A percentile compares a stretch with the other conserved stretches of the same genome.
Conservation (phyloP, 2,113 vertebrate species). For the Pyrgilauda ruficollis region DNA sequence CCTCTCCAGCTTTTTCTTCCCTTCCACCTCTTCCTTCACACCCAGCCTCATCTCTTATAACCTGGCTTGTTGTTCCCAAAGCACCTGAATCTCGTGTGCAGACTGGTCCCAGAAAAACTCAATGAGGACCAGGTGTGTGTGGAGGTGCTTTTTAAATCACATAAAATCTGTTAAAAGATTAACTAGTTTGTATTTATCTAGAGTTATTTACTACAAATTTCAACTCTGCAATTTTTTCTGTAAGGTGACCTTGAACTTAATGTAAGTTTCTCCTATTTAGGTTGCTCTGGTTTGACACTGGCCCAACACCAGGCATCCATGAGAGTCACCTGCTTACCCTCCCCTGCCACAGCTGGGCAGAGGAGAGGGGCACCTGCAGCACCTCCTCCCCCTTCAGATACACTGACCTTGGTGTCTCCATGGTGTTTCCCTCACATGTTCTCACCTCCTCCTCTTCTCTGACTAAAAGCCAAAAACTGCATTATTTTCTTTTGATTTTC, state of each 20-base stretch:
- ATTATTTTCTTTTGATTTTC: background rate
- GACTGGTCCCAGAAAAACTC: background rate
- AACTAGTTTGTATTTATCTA: background rate
- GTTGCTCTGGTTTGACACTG: background rate
- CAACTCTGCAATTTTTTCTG: background rate
- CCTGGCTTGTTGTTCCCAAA: background rate
- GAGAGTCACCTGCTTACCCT: background rate
- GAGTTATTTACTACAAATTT: background rate
- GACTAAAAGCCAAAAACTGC: background rate
- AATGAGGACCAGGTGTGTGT: background rate
- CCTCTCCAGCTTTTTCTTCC: too few relatives aligned
- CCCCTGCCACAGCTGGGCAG: background rate
- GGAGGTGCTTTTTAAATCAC: background rate
- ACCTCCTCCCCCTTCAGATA: background rate
- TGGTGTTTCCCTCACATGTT: background rate
- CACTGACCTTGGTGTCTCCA: background rate
- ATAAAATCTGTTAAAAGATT: background rate
- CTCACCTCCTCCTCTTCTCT: background rate
- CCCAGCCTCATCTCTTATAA: too few relatives aligned
- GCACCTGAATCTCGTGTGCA: background rate
- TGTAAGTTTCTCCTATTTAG: background rate
- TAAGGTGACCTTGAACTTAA: background rate
- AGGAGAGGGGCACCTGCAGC: background rate
- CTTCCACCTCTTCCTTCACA: accelerated
- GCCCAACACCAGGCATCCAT: background rate